phyloP scores from a whole-genome alignment of 2,888 invertebrate species.

The Aphodius granarius region DNA sequence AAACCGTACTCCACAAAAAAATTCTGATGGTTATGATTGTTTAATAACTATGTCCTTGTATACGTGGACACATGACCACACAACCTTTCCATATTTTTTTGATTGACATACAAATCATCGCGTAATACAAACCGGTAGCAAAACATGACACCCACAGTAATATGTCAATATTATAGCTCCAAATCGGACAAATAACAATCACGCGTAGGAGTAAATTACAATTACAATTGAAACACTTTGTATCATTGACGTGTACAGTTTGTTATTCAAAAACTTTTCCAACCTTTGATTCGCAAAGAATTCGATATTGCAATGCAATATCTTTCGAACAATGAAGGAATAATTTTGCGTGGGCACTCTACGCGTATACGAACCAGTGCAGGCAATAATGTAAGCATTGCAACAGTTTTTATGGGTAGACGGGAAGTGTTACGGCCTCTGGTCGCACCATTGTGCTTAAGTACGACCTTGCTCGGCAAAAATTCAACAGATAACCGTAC shows the following conservation, averaged over 20 bases:
- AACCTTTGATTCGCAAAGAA: background rate
- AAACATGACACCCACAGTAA: background rate
- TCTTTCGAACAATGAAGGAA: background rate
- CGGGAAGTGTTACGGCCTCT: background rate
- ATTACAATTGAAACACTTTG: background rate
- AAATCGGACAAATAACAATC: background rate
- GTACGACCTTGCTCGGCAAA: constrained; percentile 5
- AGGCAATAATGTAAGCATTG: background rate
- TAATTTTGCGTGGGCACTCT: background rate
- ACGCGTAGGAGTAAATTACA: background rate
- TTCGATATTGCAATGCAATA: background rate
- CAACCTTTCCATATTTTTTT: background rate
- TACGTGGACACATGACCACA: background rate
- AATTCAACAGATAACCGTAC: background rate
- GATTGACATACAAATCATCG: background rate
- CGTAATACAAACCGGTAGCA: background rate
- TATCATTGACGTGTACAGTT: background rate
- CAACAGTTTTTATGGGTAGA: background rate
- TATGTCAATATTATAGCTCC: background rate
- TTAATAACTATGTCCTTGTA: background rate
- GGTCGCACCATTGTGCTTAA: background rate
- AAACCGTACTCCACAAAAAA: too few relatives aligned
- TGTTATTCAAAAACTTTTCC: background rate
- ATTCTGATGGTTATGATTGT: too few relatives aligned
- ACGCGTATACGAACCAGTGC: background rate